These are phyloP conservation scores for Spea hammondii DNA, from an alignment of 2,797 vertebrate species.

Conservation along the genomic window DNA sequence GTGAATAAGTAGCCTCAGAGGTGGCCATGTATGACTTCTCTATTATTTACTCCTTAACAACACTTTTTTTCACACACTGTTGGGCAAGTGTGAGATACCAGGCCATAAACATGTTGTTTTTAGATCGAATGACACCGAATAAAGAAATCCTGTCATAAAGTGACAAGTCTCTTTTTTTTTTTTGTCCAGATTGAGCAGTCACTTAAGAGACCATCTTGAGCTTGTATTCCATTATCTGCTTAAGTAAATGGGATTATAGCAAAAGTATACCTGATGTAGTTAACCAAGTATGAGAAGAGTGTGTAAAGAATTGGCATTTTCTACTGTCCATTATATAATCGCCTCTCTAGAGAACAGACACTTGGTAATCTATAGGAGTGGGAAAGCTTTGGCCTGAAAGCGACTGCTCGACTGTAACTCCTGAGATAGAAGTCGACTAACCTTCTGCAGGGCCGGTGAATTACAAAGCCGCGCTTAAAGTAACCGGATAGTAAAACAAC, in stretches of 20 bases:
- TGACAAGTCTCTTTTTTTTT: neutral
- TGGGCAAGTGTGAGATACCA: slow-evolving; percentile 1
- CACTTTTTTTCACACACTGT: slow-evolving; percentile 44
- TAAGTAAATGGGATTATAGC: neutral
- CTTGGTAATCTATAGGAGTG: neutral
- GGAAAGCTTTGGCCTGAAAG: neutral
- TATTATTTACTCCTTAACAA: slow-evolving; percentile 43
- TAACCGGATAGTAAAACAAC: too few species aligned
- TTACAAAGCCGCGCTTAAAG: neutral
- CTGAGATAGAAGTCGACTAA: neutral
- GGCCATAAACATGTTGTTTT: slow-evolving; percentile 35
- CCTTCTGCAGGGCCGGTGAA: neutral
- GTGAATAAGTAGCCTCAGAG: slow-evolving; percentile 32
- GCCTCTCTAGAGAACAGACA: neutral
- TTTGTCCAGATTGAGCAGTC: slow-evolving; percentile 8
- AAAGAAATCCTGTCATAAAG: slow-evolving; percentile 12
- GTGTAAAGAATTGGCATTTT: neutral
- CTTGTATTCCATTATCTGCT: slow-evolving; percentile 5
- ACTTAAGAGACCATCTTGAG: slow-evolving; percentile 4
- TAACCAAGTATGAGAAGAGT: neutral
- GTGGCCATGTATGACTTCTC: slow-evolving; percentile 47
- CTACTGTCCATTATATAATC: neutral
- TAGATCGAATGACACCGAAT: slow-evolving; percentile 18
- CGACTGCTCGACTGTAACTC: neutral
- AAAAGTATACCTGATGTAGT: slow-evolving; percentile 1